Conservation (phyloP, 2,113 vertebrate genomes). For the Hippocampus abdominalis region DNA sequence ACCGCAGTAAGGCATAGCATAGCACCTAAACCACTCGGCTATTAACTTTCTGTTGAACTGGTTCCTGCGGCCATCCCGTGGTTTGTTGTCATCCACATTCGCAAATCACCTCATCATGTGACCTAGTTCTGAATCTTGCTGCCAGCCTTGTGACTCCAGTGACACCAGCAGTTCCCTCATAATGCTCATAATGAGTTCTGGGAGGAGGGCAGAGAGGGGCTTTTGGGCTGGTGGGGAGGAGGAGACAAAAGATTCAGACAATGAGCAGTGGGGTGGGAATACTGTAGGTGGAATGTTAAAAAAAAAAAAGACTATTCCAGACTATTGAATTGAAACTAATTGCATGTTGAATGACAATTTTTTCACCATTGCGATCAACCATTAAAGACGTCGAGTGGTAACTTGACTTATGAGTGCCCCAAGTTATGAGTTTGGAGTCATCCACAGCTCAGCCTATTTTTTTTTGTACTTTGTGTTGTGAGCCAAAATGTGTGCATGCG, state of each 20-base stretch:
- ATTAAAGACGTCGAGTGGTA: neutral
- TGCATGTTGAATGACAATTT: neutral
- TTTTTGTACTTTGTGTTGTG: too few species aligned
- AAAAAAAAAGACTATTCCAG: neutral
- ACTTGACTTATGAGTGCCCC: neutral
- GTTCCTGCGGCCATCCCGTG: constrained; percentile 26
- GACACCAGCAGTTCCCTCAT: constrained; percentile 50
- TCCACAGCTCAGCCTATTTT: too few species aligned
- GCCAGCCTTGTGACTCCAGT: constrained; percentile 59
- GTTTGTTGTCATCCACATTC: constrained; percentile 36
- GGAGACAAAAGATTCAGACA: constrained; percentile 20
- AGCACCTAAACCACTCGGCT: neutral
- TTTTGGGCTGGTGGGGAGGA: constrained; percentile 25
- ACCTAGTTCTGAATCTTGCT: constrained; percentile 59
- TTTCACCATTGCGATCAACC: neutral
- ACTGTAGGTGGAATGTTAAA: constrained; percentile 13
- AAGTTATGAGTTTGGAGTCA: neutral
- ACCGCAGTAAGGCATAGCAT: neutral
- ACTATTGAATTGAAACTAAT: neutral
- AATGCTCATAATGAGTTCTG: constrained; percentile 42
- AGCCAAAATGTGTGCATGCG: too few species aligned
- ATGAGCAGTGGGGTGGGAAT: constrained; percentile 15
- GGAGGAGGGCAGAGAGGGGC: constrained; percentile 40
- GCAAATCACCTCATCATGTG: constrained; percentile 56
- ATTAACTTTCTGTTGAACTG: neutral